These are phyloP conservation scores for Dryobota labecula DNA, from an alignment of 2,888 invertebrate genomes.

Conservation along the genomic window DNA sequence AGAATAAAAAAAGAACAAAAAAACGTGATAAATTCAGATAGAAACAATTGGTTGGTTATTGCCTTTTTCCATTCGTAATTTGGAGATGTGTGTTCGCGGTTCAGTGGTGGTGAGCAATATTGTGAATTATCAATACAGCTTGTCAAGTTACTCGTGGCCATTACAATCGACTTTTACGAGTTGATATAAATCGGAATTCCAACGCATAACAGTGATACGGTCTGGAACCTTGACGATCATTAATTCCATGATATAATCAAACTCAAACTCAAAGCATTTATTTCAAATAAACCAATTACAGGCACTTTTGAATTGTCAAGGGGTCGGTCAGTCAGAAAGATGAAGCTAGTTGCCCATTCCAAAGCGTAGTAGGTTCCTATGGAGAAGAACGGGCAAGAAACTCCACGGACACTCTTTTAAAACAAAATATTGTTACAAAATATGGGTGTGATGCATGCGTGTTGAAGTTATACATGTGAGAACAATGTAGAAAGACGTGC, in stretches of 20 bases:
- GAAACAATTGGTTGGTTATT: constrained; percentile 36
- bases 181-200: not conserved
- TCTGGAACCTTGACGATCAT: constrained; percentile 1
- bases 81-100: constrained; percentile 45
- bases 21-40: constrained; percentile 44
- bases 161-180: constrained; percentile 1
- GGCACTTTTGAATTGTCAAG: too few relatives aligned
- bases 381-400: too few relatives aligned
- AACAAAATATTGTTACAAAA: too few relatives aligned
- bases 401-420: too few relatives aligned
- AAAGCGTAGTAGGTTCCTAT: too few relatives aligned
- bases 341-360: too few relatives aligned
- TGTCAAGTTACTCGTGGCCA: not conserved
- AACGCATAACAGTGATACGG: not conserved
- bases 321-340: too few relatives aligned
- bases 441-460: too few relatives aligned
- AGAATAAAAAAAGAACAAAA: constrained; percentile 55
- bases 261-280: too few relatives aligned
- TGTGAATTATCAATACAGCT: constrained; percentile 6
- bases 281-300: too few relatives aligned
- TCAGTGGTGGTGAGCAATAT: constrained; percentile 15
- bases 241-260: constrained; percentile 3
- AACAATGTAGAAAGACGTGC: too few relatives aligned
- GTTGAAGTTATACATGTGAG: too few relatives aligned
- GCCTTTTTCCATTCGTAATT: constrained; percentile 33